A percentile compares a stretch with the other conserved stretches of the same genome.
These are phyloP conservation scores for Mohoua ochrocephala DNA, from an alignment of 2,113 vertebrate genomes.

Conservation along the genomic window DNA sequence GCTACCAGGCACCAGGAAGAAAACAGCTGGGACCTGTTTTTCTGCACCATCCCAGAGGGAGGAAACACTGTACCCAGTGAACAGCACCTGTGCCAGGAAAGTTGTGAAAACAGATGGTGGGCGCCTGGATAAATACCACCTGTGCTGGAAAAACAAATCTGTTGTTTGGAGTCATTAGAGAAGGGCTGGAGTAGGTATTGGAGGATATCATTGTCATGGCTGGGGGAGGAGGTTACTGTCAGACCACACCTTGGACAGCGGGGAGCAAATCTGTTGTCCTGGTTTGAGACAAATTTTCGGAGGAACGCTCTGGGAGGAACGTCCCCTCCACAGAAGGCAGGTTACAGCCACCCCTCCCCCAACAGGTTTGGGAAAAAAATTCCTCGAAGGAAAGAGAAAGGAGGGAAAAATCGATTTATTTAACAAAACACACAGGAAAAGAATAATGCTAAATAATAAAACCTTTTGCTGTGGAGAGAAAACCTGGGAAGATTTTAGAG, in stretches of 20 bases:
- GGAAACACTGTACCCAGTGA: not conserved
- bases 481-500: too few species aligned
- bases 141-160: not conserved
- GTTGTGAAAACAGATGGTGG: not conserved
- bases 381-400: too few species aligned
- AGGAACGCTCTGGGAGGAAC: too few species aligned
- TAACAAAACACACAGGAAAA: too few species aligned
- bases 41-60: not conserved
- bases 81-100: not conserved
- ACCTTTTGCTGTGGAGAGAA: too few species aligned
- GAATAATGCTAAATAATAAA: too few species aligned
- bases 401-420: too few species aligned
- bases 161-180: not conserved
- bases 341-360: too few species aligned
- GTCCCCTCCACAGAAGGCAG: too few species aligned
- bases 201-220: accelerated
- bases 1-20: not conserved
- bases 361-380: too few species aligned
- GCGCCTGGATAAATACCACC: not conserved
- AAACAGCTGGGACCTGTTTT: not conserved
- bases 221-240: not conserved
- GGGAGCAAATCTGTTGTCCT: too few species aligned
- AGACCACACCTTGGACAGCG: not conserved
- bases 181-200: not conserved
- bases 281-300: too few species aligned